Conservation (phyloP, 1,140 invertebrate genomes). For the Galleria mellonella region DNA sequence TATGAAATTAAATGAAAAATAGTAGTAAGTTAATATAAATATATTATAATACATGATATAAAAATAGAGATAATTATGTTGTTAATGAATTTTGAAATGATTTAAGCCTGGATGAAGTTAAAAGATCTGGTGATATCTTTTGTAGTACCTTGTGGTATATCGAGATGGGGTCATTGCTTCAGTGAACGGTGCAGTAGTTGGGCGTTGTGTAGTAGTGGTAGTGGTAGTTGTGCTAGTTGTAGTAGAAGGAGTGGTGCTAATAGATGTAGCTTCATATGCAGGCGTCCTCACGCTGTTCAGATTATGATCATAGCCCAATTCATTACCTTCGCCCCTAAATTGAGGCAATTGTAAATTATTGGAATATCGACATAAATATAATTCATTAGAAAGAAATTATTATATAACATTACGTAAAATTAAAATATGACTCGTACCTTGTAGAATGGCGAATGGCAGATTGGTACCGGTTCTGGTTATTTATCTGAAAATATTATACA, state of each 20-base stretch:
- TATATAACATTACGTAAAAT: background rate
- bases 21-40: background rate
- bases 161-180: conserved; percentile 66
- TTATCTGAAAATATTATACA: conserved; percentile 49
- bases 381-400: too few relatives aligned
- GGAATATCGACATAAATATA: too few relatives aligned
- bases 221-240: conserved; percentile 66
- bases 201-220: conserved; percentile 57
- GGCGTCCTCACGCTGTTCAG: conserved; percentile 66
- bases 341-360: background rate
- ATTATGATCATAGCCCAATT: conserved; percentile 72
- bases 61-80: background rate
- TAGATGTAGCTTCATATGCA: conserved; percentile 60
- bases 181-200: conserved; percentile 66
- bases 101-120: conserved; percentile 41
- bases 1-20: background rate
- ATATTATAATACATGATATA: conserved; percentile 7
- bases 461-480: conserved; percentile 69
- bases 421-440: conserved; percentile 45
- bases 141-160: conserved; percentile 77
- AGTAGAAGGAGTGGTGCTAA: conserved; percentile 54
- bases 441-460: conserved; percentile 60
- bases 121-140: conserved; percentile 47
- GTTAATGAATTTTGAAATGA: conserved; percentile 30
- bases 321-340: conserved; percentile 72